Base-by-base conservation (phyloP, 2,888 invertebrate species). In the Eucera pruinosa region DNA sequence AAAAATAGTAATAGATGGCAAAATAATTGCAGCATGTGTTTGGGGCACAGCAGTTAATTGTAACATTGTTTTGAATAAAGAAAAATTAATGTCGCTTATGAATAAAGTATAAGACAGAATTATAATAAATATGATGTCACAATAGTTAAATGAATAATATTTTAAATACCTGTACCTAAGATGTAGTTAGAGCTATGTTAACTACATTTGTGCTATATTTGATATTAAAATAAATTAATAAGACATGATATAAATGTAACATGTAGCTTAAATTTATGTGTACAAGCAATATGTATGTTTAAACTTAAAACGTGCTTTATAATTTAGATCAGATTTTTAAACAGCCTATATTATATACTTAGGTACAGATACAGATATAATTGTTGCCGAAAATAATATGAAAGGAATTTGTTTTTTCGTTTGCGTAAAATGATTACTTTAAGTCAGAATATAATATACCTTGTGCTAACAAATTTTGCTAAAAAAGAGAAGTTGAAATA, bases 401-500 rank as follows among this genome's bases (percentile, higher is more conserved):
- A 7, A 62, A 57, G 36, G 3, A 47, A 62, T 25, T 61, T n/a
- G 0, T 30, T 30, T 52, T 52, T 39, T 62, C 41, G 6, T 41
- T 27, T 9, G 9, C 18, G 6, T 61, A 61, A 58, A 66, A 66
- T 55, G 33, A 55, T 55, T 48, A 15, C 41, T 61, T 9, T 66
- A 33, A 58, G n/a, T 57, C 52, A 41, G 69, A 41, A 20, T 65
- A 33, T 57, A n/a, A 11, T 55, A 50, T 36, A 41, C 3, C n/a
- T 61, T 13, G 20, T 52, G 23, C 20, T 43, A 45, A 45, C n/a
- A 33, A 41, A 20, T 39, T 27, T 55, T 43, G 18, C 9, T 58
- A 23, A 33, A 30, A 36, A 66, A 52, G 25, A 43, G 15, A 48
- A 39, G 39, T 65, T 50, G 13, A 78, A 82, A 86, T 83, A 76